Base-by-base conservation (phyloP, 2,797 vertebrate genomes). In the Artibeus lituratus region DNA sequence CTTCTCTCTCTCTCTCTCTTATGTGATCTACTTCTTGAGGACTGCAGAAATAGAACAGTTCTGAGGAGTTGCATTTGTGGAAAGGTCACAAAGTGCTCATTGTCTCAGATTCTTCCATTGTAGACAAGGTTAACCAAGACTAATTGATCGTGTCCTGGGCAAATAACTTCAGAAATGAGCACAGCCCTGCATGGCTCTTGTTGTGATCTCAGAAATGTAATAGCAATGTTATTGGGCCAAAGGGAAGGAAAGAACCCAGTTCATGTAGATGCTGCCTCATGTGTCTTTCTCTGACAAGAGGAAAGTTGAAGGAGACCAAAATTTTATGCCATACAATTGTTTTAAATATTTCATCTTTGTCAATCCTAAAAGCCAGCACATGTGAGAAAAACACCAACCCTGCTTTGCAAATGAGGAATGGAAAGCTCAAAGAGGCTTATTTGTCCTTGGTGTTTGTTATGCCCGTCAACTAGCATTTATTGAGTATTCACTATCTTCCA, bases 301-400 rank as follows among this genome's bases (percentile, higher is more conserved):
- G 32, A 65, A 83, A 39, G 19, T 35, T 16, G 29, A 74, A 55
- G 42, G 51, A 90, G 84, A 77, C 76, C 29, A 69, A 80, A 42
- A 29, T 42, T 91, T 10, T 81, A 59, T 87, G 55, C 72, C 32
- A 55, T 77, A n/a, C 9, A 72, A 86, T 73, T n/a, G n/a, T 59
- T 87, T 87, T 82, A 65, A 88, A 53, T 65, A 35, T 51, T 73
- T 91, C 37, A 47, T 70, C 15, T 73, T 86, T 83, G 51, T 15
- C 57, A 72, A 74, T 42, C 37, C 76, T 69, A 76, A 16, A 14
- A n/a, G 29, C 9, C 18, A n/a, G 26, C 10, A 24, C 15, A 29
- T 19, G 10, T 1, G 65, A 78, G 55, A 73, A 74, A 87, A 57
- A 78, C 12, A 42, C 65, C 76, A 74, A 44, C 9, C 69, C 10